Percentiles rank a stretch among this genome's conserved stretches.
These are phyloP conservation scores for Xestoiulus laeticollis DNA, from an alignment of 2,888 invertebrate genomes.

Conservation along the genomic window DNA sequence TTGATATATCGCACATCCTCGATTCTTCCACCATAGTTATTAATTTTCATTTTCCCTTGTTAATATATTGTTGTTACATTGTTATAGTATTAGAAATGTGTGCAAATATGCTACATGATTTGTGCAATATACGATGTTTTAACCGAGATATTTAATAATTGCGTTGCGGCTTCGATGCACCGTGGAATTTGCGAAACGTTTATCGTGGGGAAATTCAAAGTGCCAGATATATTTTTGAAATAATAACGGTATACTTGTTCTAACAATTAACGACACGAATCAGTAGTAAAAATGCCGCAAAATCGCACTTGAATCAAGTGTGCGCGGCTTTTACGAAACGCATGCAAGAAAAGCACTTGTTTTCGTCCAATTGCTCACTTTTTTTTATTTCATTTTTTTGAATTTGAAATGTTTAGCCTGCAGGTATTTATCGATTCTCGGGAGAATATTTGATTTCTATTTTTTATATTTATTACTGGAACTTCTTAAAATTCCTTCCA, in stretches of 20 bases:
- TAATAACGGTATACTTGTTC: neutral
- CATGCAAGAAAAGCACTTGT: slow-evolving; percentile 8
- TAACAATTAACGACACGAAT: neutral
- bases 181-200: neutral
- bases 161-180: neutral
- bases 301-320: slow-evolving; percentile 35
- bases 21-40: neutral
- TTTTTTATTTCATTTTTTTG: neutral
- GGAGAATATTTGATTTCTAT: neutral
- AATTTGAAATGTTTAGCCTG: neutral
- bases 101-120: slow-evolving; percentile 2
- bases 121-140: neutral
- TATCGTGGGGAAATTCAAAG: neutral
- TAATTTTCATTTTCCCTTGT: neutral
- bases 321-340: neutral
- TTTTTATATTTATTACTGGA: slow-evolving; percentile 18
- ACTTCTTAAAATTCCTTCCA: neutral
- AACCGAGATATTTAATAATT: neutral
- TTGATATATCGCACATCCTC: neutral
- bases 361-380: neutral
- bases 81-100: slow-evolving; percentile 34
- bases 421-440: neutral
- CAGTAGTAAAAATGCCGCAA: neutral
- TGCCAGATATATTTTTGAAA: slow-evolving; percentile 41
- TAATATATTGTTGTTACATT: neutral